A percentile compares a stretch with the other conserved stretches of the same genome.
phyloP scores from a whole-genome alignment of 1,140 invertebrate genomes.

The Antheraea pernyi region DNA sequence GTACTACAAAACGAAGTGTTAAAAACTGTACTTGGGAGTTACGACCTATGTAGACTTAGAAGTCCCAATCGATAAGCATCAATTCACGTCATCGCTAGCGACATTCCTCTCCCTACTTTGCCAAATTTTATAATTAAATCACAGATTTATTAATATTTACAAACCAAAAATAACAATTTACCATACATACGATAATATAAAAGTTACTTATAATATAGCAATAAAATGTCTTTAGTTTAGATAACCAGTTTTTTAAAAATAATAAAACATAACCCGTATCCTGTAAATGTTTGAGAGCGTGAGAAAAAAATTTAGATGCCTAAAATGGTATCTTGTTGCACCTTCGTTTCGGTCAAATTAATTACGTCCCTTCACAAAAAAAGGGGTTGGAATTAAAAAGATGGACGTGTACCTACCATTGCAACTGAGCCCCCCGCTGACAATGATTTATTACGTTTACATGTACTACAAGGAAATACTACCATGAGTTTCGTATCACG shows the following conservation, averaged over 20 bases:
- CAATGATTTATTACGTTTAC: slow-evolving; percentile 37
- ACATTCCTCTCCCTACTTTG: too few species aligned
- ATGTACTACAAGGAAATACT: slow-evolving; percentile 25
- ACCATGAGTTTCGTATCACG: not conserved
- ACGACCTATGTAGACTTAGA: too few species aligned
- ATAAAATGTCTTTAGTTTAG: too few species aligned
- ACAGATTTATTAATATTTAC: too few species aligned
- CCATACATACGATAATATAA: too few species aligned
- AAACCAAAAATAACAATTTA: too few species aligned
- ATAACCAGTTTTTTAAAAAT: not conserved
- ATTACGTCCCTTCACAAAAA: slow-evolving; percentile 33
- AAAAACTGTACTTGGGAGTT: too few species aligned
- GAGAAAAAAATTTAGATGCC: not conserved
- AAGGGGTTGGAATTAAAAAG: slow-evolving; percentile 33
- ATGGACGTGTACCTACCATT: slow-evolving; percentile 22
- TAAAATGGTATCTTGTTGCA: not conserved
- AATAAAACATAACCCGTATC: not conserved
- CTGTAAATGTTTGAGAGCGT: not conserved
- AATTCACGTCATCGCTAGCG: too few species aligned
- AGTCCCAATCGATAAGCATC: too few species aligned
- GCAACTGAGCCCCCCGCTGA: slow-evolving; percentile 36
- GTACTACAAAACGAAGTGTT: too few species aligned
- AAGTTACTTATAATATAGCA: too few species aligned
- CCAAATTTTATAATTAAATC: too few species aligned
- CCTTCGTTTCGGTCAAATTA: slow-evolving; percentile 29